Conservation (phyloP, 2,113 vertebrate genomes). For the Amphiprion percula region DNA sequence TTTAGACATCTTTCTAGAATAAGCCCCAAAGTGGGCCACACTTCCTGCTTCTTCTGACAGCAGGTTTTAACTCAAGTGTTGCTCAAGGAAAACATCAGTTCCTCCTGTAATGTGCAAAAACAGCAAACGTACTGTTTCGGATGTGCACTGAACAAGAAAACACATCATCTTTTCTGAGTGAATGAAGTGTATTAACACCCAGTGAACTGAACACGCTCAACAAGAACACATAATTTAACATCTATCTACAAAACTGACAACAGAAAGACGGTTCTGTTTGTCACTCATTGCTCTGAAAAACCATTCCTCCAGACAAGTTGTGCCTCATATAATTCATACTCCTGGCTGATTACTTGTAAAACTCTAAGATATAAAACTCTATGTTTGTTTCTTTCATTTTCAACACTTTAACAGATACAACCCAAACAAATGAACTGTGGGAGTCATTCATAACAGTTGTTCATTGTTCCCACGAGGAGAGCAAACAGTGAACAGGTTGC, state of each 20-base stretch:
- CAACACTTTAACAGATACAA: background rate
- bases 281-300: background rate
- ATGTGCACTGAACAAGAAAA: background rate
- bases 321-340: background rate
- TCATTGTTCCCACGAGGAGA: conserved; percentile 15
- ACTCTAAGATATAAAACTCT: background rate
- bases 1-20: conserved; percentile 50
- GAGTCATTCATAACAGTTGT: conserved; percentile 12
- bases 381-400: background rate
- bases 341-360: background rate
- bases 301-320: background rate
- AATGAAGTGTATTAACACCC: background rate
- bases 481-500: conserved; percentile 30
- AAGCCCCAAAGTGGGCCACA: conserved; percentile 35
- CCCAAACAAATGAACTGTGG: background rate
- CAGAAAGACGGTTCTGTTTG: background rate
- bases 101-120: background rate
- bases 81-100: background rate
- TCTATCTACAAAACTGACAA: background rate
- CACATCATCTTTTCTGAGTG: conserved; percentile 5
- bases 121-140: no score
- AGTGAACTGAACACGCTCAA: conserved; percentile 5
- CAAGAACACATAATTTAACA: conserved; percentile 9
- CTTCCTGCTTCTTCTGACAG: conserved; percentile 21
- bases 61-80: background rate